Conservation (phyloP, 2,888 invertebrate genomes). For the Trissoscelio sp. region DNA sequence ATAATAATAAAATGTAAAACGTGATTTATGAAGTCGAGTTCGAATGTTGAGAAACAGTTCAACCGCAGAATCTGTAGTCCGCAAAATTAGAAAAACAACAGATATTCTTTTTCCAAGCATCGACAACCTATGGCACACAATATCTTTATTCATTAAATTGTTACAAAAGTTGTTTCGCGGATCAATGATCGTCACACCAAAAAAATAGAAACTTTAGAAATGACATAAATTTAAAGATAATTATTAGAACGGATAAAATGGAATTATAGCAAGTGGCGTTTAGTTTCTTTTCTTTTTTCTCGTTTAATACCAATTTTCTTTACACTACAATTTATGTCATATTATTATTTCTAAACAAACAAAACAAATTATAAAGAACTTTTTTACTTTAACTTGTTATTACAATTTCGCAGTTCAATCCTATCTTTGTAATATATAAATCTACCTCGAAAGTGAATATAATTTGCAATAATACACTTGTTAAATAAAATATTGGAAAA, state of each 20-base stretch:
- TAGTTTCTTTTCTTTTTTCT: no score
- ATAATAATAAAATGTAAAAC: slow-evolving; percentile 43
- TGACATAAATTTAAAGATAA: slow-evolving; percentile 24
- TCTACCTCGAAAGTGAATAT: no score
- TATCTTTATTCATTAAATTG: slow-evolving; percentile 39
- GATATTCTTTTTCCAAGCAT: slow-evolving; percentile 23
- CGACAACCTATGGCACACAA: not conserved
- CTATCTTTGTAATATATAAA: no score
- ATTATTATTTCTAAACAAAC: no score
- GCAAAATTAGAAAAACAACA: slow-evolving; percentile 48
- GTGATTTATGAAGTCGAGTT: slow-evolving; percentile 42
- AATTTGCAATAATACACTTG: no score
- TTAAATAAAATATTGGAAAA: no score
- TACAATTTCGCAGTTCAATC: no score
- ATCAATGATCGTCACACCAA: slow-evolving; percentile 26
- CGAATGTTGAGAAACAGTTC: slow-evolving; percentile 34
- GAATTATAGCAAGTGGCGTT: slow-evolving; percentile 8
- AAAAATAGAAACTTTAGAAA: slow-evolving; percentile 27
- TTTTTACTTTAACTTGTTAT: no score
- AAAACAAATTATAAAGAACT: no score
- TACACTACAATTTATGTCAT: no score
- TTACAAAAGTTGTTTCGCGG: slow-evolving; percentile 29
- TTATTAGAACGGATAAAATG: slow-evolving; percentile 39
- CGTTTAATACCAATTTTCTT: no score
- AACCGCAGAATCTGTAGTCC: slow-evolving; percentile 54